Evolutionary conservation across 2,113 vertebrate genomes (phyloP).

Genomic region (Capreolus pygargus): DNA sequence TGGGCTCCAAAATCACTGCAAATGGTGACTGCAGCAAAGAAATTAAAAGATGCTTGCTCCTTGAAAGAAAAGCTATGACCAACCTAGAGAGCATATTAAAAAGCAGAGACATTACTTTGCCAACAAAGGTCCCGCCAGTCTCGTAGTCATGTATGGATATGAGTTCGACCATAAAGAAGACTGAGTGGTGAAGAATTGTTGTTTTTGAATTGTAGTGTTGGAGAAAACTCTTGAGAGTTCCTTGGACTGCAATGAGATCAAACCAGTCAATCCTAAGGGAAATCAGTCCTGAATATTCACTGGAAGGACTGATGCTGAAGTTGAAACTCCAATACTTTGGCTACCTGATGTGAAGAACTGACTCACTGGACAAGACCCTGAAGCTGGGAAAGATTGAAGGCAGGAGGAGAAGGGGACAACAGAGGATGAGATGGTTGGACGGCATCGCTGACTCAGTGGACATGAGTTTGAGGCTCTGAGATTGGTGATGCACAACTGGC

Average conservation of each 20-base stretch:
- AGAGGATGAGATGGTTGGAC: not conserved
- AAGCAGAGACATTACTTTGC: not conserved
- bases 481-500: not conserved
- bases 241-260: not conserved
- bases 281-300: not conserved
- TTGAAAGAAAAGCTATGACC: not conserved
- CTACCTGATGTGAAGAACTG: not conserved
- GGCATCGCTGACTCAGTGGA: not conserved
- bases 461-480: not conserved
- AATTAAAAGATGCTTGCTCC: not conserved
- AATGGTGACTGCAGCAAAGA: not conserved
- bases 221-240: not conserved
- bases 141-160: not conserved
- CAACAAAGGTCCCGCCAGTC: not conserved
- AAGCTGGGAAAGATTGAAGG: not conserved
- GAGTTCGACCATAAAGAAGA: not conserved
- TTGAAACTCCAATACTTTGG: not conserved
- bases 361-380: not conserved
- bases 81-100: not conserved
- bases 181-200: not conserved
- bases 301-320: not conserved
- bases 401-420: not conserved
- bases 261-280: not conserved
- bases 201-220: not conserved
- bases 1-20: not conserved